A percentile compares a stretch with the other conserved stretches of the same genome.
Conservation (phyloP, 2,797 vertebrate genomes). For the Oceanodroma leucorhoa region DNA sequence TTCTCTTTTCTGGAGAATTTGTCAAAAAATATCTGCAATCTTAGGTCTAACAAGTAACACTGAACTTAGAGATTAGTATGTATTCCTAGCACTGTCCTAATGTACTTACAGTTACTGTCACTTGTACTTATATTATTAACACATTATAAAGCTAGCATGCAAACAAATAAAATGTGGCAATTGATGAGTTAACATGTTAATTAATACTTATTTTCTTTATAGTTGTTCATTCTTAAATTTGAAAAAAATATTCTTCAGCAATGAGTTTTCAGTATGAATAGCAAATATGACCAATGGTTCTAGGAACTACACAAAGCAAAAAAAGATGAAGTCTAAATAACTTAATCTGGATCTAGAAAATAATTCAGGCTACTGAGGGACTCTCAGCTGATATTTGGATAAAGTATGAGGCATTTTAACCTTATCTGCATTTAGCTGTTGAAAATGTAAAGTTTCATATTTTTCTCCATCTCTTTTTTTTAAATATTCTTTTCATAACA, state of each 20-base stretch:
- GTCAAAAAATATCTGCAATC: not conserved
- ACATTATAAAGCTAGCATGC: not conserved
- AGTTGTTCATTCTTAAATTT: not conserved
- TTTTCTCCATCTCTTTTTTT: not conserved
- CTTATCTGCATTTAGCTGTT: not conserved
- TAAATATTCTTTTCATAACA: not conserved
- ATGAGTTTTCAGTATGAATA: not conserved
- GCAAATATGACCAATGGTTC: not conserved
- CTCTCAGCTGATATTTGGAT: not conserved
- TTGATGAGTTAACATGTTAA: not conserved
- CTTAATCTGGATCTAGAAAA: not conserved
- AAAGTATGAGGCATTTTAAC: not conserved
- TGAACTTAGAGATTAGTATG: not conserved
- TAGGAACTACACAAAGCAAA: not conserved
- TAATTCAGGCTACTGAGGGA: not conserved
- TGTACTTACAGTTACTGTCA: not conserved
- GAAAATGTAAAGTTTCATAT: not conserved
- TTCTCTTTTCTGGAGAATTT: not conserved
- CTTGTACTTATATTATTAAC: not conserved
- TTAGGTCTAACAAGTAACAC: not conserved
- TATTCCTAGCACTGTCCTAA: not conserved
- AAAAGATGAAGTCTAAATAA: not conserved
- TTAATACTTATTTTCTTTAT: not conserved
- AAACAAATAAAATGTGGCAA: not conserved
- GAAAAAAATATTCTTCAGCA: rapidly evolving